These are phyloP conservation scores for Capricornis sumatraensis DNA, from an alignment of 2,113 vertebrate genomes.

Conservation along the genomic window DNA sequence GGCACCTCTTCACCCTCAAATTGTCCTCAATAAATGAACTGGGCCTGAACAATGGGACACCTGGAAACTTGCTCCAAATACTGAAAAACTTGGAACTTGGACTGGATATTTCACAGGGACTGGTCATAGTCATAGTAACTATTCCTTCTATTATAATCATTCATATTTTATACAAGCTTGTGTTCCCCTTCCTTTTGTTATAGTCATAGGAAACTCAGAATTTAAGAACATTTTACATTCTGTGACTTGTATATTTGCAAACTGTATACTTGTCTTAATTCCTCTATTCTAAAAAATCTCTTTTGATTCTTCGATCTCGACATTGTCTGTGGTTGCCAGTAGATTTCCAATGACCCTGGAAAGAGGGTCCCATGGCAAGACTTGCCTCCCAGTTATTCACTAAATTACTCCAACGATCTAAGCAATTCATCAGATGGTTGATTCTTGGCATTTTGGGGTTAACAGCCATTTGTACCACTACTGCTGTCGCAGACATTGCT, in stretches of 20 bases:
- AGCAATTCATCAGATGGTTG: background rate
- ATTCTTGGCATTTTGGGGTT: background rate
- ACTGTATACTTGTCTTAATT: background rate
- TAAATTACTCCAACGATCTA: rapidly evolving
- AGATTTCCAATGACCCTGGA: background rate
- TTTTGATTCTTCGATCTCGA: background rate
- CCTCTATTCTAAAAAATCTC: background rate
- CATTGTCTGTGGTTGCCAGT: background rate
- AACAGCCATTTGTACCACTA: background rate
- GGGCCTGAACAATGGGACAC: background rate
- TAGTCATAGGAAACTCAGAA: background rate
- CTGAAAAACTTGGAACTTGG: background rate
- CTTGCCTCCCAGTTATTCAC: background rate
- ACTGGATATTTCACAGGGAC: background rate
- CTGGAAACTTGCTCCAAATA: background rate
- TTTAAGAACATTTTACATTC: background rate
- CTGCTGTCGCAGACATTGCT: rapidly evolving
- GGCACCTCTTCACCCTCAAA: background rate
- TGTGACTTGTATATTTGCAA: background rate
- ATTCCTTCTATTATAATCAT: background rate
- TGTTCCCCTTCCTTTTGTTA: background rate
- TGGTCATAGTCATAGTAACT: background rate
- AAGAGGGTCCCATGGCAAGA: background rate
- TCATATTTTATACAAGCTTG: background rate
- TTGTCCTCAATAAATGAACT: background rate